Base-by-base conservation (phyloP, 1,140 invertebrate species). In the Gryllus bimaculatus region DNA sequence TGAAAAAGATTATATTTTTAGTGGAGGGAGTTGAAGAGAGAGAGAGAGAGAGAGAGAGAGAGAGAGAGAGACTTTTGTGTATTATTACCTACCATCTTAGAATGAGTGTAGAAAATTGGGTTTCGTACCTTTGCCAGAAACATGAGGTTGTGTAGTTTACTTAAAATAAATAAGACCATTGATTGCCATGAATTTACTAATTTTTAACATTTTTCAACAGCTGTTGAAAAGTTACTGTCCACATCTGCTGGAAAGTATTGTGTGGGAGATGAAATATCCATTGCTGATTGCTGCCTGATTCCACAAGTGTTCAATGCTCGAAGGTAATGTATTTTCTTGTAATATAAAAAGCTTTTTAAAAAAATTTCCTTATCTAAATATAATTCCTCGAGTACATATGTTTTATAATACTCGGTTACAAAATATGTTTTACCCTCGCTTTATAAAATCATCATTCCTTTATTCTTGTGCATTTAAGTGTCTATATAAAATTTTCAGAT, bases 201-300 rank as follows among this genome's bases (percentile, higher is more conserved):
- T 10, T 78, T 10, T 18, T 12, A 47, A 21, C 20, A 80, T 18
- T 54, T 47, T n/a, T 81, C 84, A 88, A 74, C 89, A 88, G 95
- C 94, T 73, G 90, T 98, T 7, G 98, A 99, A 87, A 93, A 94
- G 85, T 86, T 97, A 12, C 85, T 99, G 10, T 91, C 92, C 8
- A 88, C 92, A 15, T 94, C 91, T 78, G 92, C 95, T 76, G 97
- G 97, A 18, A 96, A 97, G 85, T 99, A 97, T 84, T 96, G 95
- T 85, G 93, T 98, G 5, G 97, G 97, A 6, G 95, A 99, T 87
- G 91, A 95, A 82, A 91, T 99, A 49, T 96, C 96, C 0, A 86
- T 99, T 83, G 97, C 97, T 47, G 98, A 99, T 86, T 95, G 96
- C 82, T 98, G 95, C 84, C 88, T 99, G 39, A 94, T 98, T 74